These are phyloP conservation scores for Aulostomus chinensis DNA, from an alignment of 2,797 vertebrate genomes.

Conservation along the genomic window DNA sequence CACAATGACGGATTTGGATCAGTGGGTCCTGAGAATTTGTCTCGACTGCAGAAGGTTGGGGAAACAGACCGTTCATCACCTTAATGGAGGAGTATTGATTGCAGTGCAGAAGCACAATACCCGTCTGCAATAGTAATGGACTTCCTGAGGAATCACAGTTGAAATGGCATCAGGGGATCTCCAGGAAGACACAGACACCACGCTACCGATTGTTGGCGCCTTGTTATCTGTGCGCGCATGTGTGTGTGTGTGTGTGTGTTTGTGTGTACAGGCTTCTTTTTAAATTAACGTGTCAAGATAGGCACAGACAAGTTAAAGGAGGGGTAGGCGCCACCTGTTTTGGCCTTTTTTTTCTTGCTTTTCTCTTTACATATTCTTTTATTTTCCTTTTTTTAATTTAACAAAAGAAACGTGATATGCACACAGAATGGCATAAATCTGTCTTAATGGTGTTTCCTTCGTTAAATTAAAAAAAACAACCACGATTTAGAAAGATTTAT, in stretches of 20 bases:
- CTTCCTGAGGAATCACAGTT: conserved; percentile 67
- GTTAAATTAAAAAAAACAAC: too few species aligned
- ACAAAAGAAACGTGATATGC: too few species aligned
- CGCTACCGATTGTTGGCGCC: conserved; percentile 34
- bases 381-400: too few species aligned
- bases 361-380: too few species aligned
- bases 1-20: conserved; percentile 70
- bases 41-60: conserved; percentile 65
- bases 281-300: too few species aligned
- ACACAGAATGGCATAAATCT: too few species aligned
- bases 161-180: conserved; percentile 63
- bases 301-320: too few species aligned
- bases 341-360: too few species aligned
- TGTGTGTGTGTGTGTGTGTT: not conserved
- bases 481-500: too few species aligned
- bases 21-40: conserved; percentile 68
- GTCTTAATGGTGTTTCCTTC: too few species aligned
- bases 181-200: conserved; percentile 36
- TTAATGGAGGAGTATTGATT: conserved; percentile 83
- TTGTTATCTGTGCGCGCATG: conserved; percentile 27
- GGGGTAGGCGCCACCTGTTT: too few species aligned
- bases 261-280: too few species aligned
- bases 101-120: conserved; percentile 62
- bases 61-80: conserved; percentile 79
- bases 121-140: conserved; percentile 80